Evolutionary conservation across 2,888 invertebrate genomes (phyloP), one percentile per base, ranked within the genome.

Genomic region (Drosophila neoperkinsi): DNA sequence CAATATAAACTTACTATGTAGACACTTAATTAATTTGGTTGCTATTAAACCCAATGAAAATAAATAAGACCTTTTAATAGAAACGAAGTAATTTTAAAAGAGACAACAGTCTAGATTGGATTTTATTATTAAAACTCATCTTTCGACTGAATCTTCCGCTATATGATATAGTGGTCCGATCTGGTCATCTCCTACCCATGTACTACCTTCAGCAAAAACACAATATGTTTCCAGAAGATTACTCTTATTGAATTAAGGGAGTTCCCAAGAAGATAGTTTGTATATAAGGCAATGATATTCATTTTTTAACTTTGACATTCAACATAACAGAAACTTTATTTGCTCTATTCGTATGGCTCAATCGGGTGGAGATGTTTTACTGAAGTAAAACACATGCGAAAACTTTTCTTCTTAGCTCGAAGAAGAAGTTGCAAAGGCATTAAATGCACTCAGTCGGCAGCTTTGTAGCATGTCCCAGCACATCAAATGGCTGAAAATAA

Each of bases 401-500:
- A 57, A 55, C 28, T 28, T 41, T 41, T 31, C 10, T 21, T 16
- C 21, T 31, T 43, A 57, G 30, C 21, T 16, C 6, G 5, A 57
- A 21, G 41, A 31, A 31, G 21, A 57, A 16, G 31, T 31, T 18
- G 3, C 21, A 43, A 21, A 5, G 16, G 16, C 57, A 21, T 57
- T 60, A 31, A 38, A 30, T 38, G n/a, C 13, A 56, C 25, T 25
- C 16, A 46, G 46, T 16, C 25, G 18, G 25, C 36, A 25, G 9
- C 16, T 36, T n/a, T 11, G 51, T 10, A n/a, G 21, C 21, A 28
- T 34, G 34, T 43, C 55, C 41, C 36, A 56, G 55, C 41, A 31
- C 21, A 61, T 43, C 36, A 31, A 64, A 25, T 50, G 16, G 11
- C 13, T 36, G 63, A 25, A 71, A 57, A 38, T 69, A 70, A 76